Conservation (phyloP, 2,888 invertebrate species). For the Lapara coniferarum region DNA sequence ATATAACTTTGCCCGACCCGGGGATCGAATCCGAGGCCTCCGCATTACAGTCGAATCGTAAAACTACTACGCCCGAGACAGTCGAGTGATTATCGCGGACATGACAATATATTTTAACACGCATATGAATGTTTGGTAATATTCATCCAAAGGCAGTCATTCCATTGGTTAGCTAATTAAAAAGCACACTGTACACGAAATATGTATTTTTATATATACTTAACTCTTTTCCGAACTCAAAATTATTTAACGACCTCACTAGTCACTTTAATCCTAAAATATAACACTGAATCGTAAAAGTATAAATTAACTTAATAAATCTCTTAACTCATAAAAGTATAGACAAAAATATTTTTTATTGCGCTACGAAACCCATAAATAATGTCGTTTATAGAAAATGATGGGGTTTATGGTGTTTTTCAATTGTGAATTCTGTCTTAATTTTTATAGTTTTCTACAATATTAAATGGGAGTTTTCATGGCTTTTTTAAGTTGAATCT, state of each 20-base stretch:
- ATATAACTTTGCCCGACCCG: no score
- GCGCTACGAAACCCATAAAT: neutral
- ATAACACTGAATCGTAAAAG: neutral
- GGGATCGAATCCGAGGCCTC: no score
- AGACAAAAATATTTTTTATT: conserved; percentile 7
- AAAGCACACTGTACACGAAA: no score
- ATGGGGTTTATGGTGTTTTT: conserved; percentile 1
- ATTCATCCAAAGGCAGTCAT: no score
- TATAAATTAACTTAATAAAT: conserved; percentile 1
- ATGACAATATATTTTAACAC: no score
- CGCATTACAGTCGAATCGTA: no score
- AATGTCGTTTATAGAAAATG: conserved; percentile 7
- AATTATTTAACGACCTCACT: neutral
- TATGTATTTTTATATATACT: no score
- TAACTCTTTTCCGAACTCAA: no score
- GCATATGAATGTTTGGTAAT: no score
- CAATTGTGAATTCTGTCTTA: neutral
- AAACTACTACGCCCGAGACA: no score
- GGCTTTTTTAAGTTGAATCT: neutral
- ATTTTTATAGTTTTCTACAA: neutral
- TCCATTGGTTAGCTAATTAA: no score
- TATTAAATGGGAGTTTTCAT: neutral
- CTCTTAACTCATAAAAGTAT: conserved; percentile 4
- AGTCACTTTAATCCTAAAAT: conserved; percentile 10
- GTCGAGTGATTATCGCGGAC: no score